Base-by-base conservation (phyloP, 2,888 invertebrate species). In the Ichneumon xanthorius region DNA sequence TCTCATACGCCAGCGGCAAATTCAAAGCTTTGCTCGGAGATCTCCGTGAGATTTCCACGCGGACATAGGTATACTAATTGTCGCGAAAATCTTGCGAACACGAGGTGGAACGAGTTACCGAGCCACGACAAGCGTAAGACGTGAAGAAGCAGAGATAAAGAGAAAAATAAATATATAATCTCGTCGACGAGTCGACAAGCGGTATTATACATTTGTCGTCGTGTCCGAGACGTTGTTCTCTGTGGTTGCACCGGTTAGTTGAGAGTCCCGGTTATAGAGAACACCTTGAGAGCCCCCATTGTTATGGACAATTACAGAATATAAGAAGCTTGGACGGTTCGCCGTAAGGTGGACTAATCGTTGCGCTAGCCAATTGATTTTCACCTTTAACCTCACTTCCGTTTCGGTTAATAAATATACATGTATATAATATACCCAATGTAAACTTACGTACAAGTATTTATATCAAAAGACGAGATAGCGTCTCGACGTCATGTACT, bases 241-340 rank as follows among this genome's bases (percentile, higher is more conserved):
- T 37, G 45, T 50, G 45, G 75, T 11, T 75, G 63, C 70, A 50
- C 33, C 14, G 16, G 55, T 73, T 33, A n/a, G 30, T 33, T 48
- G 14, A 22, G 50, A 67, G 61, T 30, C 26, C 19, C 63, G 53
- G 53, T 9, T 55, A 55, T 9, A 22, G 37, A 65, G 68, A 72
- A 53, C 63, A 45, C 45, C 40, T 40, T 40, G 9, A 48, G 58
- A n/a, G 55, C 40, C 19, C 48, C 50, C 73, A 61, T 58, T 61
- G 72, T 58, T 55, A 73, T 58, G 65, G 78, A 73, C 78, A 83
- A 83, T 83, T 83, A 83, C 63, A 72, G 82, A 71, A 77, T 48
- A 77, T 48, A 33, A 6, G 58, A 37, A 73, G 58, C 53, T 68
- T 71, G 68, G 61, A 40, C 37, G 37, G 22, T 9, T 58, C 14